Base-by-base conservation (phyloP, 2,888 invertebrate species). In the Lasius platythorax region DNA sequence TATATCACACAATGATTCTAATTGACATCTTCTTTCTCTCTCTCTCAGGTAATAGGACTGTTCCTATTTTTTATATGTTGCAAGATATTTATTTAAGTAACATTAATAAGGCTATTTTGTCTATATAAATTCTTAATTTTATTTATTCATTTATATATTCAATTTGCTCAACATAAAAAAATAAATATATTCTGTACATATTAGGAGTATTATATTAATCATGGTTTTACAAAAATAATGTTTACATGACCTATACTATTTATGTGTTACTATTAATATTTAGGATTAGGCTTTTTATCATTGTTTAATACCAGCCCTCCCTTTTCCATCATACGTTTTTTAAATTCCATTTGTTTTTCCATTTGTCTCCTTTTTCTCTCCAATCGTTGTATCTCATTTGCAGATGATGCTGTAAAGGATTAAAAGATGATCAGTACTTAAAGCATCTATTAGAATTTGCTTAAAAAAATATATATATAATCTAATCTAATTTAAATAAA, bases 331-430 rank as follows among this genome's bases (percentile, higher is more conserved):
- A 93, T 91, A 3, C 87, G 76, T 56, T 82, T 89, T 75, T 91
- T 91, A 67, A 87, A 93, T 63, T 93, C 93, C 15, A 91, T 88
- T 75, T 93, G 92, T 33, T 93, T 93, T 46, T 92, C 89, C 82
- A 85, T 84, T 74, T 93, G 93, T 61, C 88, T 93, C n/a, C 92
- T 87, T 53, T 93, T 93, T 56, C 93, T 84, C 75, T 93, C 91
- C 40, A 88, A 53, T 33, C 92, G 90, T 73, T 76, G 64, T 18
- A 86, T 30, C 56, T 93, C 90, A 61, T 88, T 89, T 0, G 86
- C 85, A 11, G 66, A 66, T 70, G 82, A 74, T 12, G 12, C 82
- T 87, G 12, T 58, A 85, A 50, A 67, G 3, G n/a, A 66, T 76
- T 23, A 28, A 50, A 28, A 15, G 11, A 63, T 23, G 5, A 28